Evolutionary conservation across 2,797 vertebrate species (phyloP), one percentile per base, ranked within the genome.

Genomic region (Crenichthys baileyi): DNA sequence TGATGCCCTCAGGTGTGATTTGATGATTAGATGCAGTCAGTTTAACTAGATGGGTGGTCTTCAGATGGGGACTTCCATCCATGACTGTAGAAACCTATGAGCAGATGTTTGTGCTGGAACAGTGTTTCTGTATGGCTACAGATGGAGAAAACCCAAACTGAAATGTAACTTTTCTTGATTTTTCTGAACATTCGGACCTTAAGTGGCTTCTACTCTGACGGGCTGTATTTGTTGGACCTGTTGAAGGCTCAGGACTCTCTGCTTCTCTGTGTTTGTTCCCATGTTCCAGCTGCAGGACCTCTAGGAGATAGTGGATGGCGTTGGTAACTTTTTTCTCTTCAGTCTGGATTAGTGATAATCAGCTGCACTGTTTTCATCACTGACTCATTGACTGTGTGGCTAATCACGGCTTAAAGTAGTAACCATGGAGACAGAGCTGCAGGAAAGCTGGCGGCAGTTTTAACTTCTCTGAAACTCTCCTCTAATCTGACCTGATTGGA

Each of bases 201-300:
- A 55, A 5, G 50, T 4, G 78, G 77, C 16, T 60, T 68, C 63
- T 67, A 31, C 26, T 68, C 39, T 44, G 20, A 22, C 36, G 36
- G 36, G 11, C 94, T 94, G 89, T 90, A 53, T 96, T 92, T 92
- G 92, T 95, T 96, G 93, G 96, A 92, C 79, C 94, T 94, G 96
- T 88, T 93, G 88, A 94, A 96, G 97, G 95, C 94, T 96, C 95
- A 96, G 95, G 97, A 96, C 96, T 96, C 97, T 96, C 97, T 98
- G 97, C 97, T 97, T 96, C 96, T 36, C 96, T 98, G 97, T 98
- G 36, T 36, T 36, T 36, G 36, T 36, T 36, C 36, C 36, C 36
- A 36, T 36, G 97, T 98, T 98, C 92, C 97, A 98, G 97, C 97
- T 96, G 97, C 98, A 98, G 96, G 96, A 97, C 97, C 97, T 97